Conservation (phyloP, 2,797 vertebrate genomes). For the Cheirogaleus major region DNA sequence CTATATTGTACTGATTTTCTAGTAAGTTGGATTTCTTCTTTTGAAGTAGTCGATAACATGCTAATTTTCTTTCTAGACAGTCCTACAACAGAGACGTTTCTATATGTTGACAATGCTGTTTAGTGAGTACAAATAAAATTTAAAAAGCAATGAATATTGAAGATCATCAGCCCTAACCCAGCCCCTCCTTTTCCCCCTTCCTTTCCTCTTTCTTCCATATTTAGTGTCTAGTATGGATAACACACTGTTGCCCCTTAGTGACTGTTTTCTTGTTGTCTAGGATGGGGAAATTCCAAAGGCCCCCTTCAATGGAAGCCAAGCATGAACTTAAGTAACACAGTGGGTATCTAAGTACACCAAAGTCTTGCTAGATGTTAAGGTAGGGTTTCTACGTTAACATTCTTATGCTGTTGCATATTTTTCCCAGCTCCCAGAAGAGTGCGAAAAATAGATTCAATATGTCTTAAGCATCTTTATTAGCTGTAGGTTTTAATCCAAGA, state of each 20-base stretch:
- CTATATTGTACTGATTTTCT: background rate
- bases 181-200: background rate
- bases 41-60: background rate
- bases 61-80: background rate
- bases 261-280: background rate
- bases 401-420: slow-evolving; percentile 6
- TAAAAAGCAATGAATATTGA: background rate
- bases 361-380: background rate
- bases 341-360: background rate
- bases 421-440: background rate
- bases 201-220: background rate
- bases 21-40: background rate
- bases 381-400: background rate
- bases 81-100: background rate
- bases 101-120: background rate
- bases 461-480: background rate
- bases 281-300: background rate
- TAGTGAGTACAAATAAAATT: background rate
- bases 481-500: slow-evolving; percentile 47
- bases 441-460: background rate
- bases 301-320: background rate
- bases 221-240: background rate
- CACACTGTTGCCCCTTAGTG: background rate
- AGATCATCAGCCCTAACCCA: background rate
- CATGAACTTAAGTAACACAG: background rate